A percentile compares a stretch with the other conserved stretches of the same genome.
Evolutionary conservation across 2,113 vertebrate species (phyloP).

Genomic region (Psophia crepitans): DNA sequence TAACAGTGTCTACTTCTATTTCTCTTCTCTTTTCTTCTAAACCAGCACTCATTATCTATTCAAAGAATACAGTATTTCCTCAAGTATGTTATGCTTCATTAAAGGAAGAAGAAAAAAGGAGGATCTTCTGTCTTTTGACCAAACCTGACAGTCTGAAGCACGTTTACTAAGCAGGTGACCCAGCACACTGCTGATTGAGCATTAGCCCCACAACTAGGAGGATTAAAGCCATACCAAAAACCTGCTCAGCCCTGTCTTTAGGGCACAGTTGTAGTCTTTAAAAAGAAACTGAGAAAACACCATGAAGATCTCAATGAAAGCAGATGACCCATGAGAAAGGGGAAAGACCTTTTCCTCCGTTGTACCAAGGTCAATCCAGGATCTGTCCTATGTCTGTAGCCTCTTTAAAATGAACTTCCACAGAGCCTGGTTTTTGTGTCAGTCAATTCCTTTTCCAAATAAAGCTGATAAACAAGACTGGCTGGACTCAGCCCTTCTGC

Average conservation of each 20-base stretch:
- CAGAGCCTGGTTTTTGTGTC: background rate
- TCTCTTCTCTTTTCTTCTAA: background rate
- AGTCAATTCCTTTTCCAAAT: background rate
- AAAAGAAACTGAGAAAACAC: background rate
- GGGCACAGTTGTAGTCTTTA: background rate
- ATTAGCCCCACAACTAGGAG: background rate
- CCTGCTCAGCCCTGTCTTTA: background rate
- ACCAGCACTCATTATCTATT: background rate
- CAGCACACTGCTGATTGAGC: background rate
- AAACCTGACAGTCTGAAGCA: background rate
- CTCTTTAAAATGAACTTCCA: background rate
- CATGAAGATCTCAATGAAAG: background rate
- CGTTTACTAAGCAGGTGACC: background rate
- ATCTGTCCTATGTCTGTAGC: background rate
- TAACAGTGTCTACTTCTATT: background rate
- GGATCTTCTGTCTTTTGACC: background rate
- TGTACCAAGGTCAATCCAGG: background rate
- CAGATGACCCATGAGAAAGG: background rate
- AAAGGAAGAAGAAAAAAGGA: background rate
- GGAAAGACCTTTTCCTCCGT: background rate
- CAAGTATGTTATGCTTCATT: background rate
- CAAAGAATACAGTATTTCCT: background rate
- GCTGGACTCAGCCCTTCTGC: background rate
- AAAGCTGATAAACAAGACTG: background rate
- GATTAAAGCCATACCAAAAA: conserved; percentile 4